Base-by-base conservation (phyloP, 2,888 invertebrate species). In the Cantharis nigra region DNA sequence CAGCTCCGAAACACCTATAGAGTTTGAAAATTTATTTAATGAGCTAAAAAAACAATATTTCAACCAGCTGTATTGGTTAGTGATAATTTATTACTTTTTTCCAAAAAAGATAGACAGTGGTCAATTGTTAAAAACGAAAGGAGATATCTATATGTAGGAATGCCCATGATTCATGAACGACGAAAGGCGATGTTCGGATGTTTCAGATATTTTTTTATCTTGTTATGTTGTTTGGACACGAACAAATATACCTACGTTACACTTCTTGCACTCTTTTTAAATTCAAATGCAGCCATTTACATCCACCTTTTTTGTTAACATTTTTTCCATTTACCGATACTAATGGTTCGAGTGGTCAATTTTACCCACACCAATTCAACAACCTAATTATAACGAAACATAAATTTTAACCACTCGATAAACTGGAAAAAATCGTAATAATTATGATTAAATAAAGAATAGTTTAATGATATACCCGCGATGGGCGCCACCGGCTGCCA, bases 161-260 rank as follows among this genome's bases (percentile, higher is more conserved):
- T 88, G 86, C 87, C 87, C 85, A 87, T 88, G 88, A 88, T 88
- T 88, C 88, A 88, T 87, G 87, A 82, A 86, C 87, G 87, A 87
- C 87, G 86, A 88, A 87, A 87, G 87, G 85, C 87, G 85, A 87
- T 87, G 87, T 88, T 88, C 86, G 83, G 86, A 87, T 87, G 87
- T 87, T 87, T 87, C 86, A 87, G 83, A 83, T 83, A 81, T 82
- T 82, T 86, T 86, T 86, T 86, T 83, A 83, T 86, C 84, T 83
- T 86, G 84, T 87, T 86, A 84, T 87, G 86, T 87, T 85, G 86
- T 87, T 87, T 87, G 86, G 86, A 87, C 87, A 86, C 85, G 86
- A 85, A 87, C 87, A 87, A 87, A 87, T 87, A 86, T 85, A 49
- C 49, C 49, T 49, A 87, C 86, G 87, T 87, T 87, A 87, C 87